These are phyloP conservation scores for Sebastiscus albofasciatus DNA, from an alignment of 2,797 vertebrate genomes.

Conservation along the genomic window DNA sequence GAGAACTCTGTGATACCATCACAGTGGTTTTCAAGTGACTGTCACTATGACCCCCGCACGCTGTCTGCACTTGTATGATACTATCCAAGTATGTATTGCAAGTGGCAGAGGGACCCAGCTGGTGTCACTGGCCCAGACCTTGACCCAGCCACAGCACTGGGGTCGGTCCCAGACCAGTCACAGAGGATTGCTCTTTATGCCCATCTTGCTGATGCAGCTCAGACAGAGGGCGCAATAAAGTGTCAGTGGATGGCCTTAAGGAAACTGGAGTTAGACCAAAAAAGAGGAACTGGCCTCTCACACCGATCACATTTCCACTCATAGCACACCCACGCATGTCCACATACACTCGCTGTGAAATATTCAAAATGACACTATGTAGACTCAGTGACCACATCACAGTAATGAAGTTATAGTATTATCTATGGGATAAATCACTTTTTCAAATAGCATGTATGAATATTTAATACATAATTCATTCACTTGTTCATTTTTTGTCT, in stretches of 20 bases:
- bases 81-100: constrained; percentile 40
- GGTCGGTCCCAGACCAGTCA: constrained; percentile 59
- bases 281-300: constrained; percentile 15
- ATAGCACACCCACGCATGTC: not conserved
- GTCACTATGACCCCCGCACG: not conserved
- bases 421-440: not conserved
- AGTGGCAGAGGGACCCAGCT: constrained; percentile 73
- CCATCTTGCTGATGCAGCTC: constrained; percentile 61
- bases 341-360: constrained; percentile 18
- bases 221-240: constrained; percentile 26
- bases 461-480: not conserved
- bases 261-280: constrained; percentile 24
- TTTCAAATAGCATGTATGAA: not conserved
- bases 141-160: constrained; percentile 58
- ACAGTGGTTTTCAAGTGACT: not conserved
- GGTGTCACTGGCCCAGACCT: constrained; percentile 64
- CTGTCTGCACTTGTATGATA: constrained; percentile 26
- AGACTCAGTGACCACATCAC: not conserved
- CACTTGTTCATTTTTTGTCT: not conserved
- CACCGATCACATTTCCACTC: not conserved
- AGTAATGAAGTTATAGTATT: not conserved
- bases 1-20: not conserved
- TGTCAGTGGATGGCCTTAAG: constrained; percentile 50
- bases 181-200: constrained; percentile 68
- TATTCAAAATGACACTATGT: constrained; percentile 20